These are phyloP conservation scores for Yponomeuta evonymella DNA, from an alignment of 2,888 invertebrate species.

Conservation along the genomic window DNA sequence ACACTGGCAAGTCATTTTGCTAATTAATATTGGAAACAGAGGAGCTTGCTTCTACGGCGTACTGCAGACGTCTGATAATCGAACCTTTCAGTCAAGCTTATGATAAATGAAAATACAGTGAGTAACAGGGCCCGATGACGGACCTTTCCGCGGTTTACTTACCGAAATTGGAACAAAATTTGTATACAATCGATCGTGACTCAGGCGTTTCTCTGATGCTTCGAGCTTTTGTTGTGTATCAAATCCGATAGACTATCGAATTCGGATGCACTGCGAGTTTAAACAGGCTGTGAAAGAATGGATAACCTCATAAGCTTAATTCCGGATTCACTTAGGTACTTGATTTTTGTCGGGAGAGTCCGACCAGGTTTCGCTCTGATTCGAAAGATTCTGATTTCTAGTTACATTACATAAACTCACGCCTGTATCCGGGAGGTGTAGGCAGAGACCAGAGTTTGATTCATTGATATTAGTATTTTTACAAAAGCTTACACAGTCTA, in stretches of 20 bases:
- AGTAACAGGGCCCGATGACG: constrained; percentile 8
- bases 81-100: background rate
- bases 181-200: constrained; percentile 13
- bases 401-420: too few relatives aligned
- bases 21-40: background rate
- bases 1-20: background rate
- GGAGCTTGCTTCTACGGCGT: background rate
- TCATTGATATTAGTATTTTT: too few relatives aligned
- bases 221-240: background rate
- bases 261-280: too few relatives aligned
- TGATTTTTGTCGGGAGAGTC: too few relatives aligned
- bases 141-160: constrained; percentile 3
- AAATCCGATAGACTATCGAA: background rate
- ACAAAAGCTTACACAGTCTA: too few relatives aligned
- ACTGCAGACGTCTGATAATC: background rate
- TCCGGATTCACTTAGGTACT: too few relatives aligned
- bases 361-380: too few relatives aligned
- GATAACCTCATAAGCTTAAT: too few relatives aligned
- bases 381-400: too few relatives aligned
- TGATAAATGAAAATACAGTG: background rate
- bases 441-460: too few relatives aligned
- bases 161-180: constrained; percentile 12
- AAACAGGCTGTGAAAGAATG: too few relatives aligned
- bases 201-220: background rate
- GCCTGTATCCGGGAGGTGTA: too few relatives aligned